Conservation (phyloP, 2,113 vertebrate species). For the Hucho hucho region DNA sequence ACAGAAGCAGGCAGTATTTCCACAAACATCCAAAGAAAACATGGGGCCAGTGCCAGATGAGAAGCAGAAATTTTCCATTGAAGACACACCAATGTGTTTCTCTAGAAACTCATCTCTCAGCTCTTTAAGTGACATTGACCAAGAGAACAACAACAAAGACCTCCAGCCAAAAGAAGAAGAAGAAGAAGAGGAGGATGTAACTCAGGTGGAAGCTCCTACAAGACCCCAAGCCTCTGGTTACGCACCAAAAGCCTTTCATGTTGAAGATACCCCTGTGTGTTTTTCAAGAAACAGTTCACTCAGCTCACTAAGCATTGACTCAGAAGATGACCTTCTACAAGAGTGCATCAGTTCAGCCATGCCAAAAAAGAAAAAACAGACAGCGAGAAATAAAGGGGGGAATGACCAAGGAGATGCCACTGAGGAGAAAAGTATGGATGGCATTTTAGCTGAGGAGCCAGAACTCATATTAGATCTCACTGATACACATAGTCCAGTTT, state of each 20-base stretch:
- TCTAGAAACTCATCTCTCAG: conserved; percentile 95
- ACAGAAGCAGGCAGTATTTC: conserved; percentile 69
- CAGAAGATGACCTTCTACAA: conserved; percentile 96
- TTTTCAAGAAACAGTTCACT: conserved; percentile 97
- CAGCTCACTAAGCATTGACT: conserved; percentile 98
- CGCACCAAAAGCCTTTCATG: conserved; percentile 94
- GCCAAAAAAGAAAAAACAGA: conserved; percentile 95
- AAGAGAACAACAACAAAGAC: conserved; percentile 96
- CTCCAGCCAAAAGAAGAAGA: conserved; percentile 60
- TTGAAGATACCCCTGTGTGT: conserved; percentile 97
- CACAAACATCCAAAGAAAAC: conserved; percentile 77
- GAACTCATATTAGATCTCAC: conserved; percentile 82
- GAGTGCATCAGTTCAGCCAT: conserved; percentile 98
- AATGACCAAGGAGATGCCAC: conserved; percentile 65
- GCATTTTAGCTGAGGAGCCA: conserved; percentile 74
- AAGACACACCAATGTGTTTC: conserved; percentile 98
- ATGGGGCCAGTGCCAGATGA: conserved; percentile 83
- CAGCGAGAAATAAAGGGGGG: conserved; percentile 71
- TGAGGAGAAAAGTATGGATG: conserved; percentile 71
- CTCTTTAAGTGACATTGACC: conserved; percentile 96
- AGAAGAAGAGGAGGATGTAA: conserved; percentile 67
- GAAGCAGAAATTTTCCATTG: conserved; percentile 93
- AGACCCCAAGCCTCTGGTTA: conserved; percentile 86
- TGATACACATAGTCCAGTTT: conserved; percentile 82
- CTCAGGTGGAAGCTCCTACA: conserved; percentile 69